Base-by-base conservation (phyloP, 1,140 invertebrate genomes). In the Zaprionus africanus region DNA sequence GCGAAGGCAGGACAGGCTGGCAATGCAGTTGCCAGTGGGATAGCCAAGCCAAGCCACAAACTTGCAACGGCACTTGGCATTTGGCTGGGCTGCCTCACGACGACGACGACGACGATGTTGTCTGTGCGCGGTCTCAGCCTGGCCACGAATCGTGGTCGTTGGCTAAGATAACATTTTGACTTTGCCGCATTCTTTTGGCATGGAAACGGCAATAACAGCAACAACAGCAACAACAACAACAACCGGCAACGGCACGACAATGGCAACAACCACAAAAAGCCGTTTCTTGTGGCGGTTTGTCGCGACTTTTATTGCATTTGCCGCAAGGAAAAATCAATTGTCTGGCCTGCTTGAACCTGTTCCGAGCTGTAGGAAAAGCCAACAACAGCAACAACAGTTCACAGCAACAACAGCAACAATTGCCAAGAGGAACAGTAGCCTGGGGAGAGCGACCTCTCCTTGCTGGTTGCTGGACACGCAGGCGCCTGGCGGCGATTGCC, bases 81-180 rank as follows among this genome's bases (percentile, higher is more conserved):
- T 88, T 82, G 76, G 22, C 17, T 46, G 68, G 54, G 41, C 41
- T 46, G 41, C 41, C 41, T 6, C 41, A 46, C 41, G 41, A 46
- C 41, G 7, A n/a, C n/a, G 38, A 1, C 15, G 38, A 15, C 15
- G 28, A 9, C 28, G 28, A 31, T 31, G 9, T 34, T 34, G 31
- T 63, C 36, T 46, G 61, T 46, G 22, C 49, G 46, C 13, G 59
- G 26, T 38, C 19, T 65, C 13, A 49, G 57, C 61, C 69, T 87
- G 79, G 82, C 83, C 80, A 87, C 80, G 83, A 87, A 81, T 87
- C 83, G 84, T 88, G 84, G 84, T 65, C 66, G 84, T 87, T 46
- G 81, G 84, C 83, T 87, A 88, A 88, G 84, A 87, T 87, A 87
- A 87, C 84, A 87, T 87, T 87, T 87, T 87, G 84, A 88, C 84